These are phyloP conservation scores for Enteromius argenteus DNA, from an alignment of 2,797 vertebrate genomes.

Conservation along the genomic window DNA sequence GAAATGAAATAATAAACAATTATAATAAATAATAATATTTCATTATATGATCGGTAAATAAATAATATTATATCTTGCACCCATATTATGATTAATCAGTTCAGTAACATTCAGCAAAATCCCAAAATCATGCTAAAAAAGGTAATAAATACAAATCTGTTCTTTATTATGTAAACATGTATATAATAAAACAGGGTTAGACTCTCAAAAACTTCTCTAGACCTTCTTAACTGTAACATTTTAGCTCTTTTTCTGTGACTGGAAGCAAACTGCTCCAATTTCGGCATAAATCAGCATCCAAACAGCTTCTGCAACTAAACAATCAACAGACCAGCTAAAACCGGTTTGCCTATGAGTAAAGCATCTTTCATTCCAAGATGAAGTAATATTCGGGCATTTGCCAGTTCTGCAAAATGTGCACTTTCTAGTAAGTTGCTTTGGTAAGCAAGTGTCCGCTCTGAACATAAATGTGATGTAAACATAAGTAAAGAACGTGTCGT, in stretches of 20 bases:
- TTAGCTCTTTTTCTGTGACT: neutral
- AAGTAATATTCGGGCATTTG: neutral
- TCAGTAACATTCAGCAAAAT: conserved; percentile 49
- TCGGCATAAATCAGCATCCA: conserved; percentile 2
- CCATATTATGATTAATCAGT: conserved; percentile 23
- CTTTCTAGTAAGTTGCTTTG: conserved; percentile 30
- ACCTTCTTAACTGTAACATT: neutral
- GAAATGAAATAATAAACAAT: neutral
- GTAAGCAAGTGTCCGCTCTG: conserved; percentile 18
- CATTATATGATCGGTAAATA: conserved; percentile 2
- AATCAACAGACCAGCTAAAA: conserved; percentile 29
- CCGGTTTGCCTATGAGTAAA: neutral
- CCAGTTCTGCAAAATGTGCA: conserved; percentile 8
- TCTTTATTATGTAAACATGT: conserved; percentile 66
- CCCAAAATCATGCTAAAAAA: conserved; percentile 59
- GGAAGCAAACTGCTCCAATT: neutral
- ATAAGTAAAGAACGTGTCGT: neutral
- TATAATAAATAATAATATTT: conserved; percentile 1
- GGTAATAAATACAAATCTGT: conserved; percentile 54
- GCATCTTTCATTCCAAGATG: conserved; percentile 35
- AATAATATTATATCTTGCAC: conserved; percentile 31
- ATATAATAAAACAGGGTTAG: conserved; percentile 27
- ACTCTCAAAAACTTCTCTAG: conserved; percentile 7
- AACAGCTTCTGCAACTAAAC: conserved; percentile 40
- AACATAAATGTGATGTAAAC: conserved; percentile 36